Conservation (phyloP, 2,888 invertebrate genomes). For the Lysandra bellargus region DNA sequence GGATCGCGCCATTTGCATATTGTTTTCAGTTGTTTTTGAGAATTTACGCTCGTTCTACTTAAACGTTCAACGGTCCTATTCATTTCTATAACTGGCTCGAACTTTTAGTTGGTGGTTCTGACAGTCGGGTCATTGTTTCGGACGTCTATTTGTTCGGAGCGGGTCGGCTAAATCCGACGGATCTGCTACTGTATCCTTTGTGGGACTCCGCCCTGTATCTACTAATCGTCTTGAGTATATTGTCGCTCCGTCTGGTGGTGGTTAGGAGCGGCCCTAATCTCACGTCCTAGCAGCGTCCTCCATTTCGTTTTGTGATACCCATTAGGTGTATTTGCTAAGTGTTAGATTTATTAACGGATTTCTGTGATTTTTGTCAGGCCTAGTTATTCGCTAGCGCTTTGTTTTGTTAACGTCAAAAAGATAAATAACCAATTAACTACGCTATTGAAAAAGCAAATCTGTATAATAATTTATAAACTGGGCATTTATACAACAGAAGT, state of each 20-base stretch:
- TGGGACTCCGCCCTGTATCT: neutral
- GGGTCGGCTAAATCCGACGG: slow-evolving; percentile 6
- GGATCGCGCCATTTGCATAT: slow-evolving; percentile 58
- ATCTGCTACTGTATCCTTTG: slow-evolving; percentile 9
- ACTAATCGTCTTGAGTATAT: slow-evolving; percentile 27
- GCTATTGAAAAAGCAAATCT: neutral
- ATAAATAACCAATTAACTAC: neutral
- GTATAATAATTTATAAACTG: too few species aligned
- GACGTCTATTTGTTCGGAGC: slow-evolving; percentile 16
- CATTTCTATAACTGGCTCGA: slow-evolving; percentile 30
- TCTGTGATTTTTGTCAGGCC: too few species aligned
- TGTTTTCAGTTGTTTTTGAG: slow-evolving; percentile 57
- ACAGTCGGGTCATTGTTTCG: slow-evolving; percentile 40
- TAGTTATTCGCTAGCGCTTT: too few species aligned
- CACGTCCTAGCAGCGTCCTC: neutral
- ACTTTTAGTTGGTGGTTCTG: slow-evolving; percentile 29
- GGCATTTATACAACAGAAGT: neutral
- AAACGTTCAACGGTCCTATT: slow-evolving; percentile 47
- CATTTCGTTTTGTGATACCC: neutral
- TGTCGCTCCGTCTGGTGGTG: neutral
- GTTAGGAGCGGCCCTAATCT: neutral
- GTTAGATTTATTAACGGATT: too few species aligned
- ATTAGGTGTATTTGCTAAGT: neutral
- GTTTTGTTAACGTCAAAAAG: too few species aligned
- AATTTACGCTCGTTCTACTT: slow-evolving; percentile 50